Conservation (phyloP, 1,140 invertebrate species). For the Episyrphus balteatus region DNA sequence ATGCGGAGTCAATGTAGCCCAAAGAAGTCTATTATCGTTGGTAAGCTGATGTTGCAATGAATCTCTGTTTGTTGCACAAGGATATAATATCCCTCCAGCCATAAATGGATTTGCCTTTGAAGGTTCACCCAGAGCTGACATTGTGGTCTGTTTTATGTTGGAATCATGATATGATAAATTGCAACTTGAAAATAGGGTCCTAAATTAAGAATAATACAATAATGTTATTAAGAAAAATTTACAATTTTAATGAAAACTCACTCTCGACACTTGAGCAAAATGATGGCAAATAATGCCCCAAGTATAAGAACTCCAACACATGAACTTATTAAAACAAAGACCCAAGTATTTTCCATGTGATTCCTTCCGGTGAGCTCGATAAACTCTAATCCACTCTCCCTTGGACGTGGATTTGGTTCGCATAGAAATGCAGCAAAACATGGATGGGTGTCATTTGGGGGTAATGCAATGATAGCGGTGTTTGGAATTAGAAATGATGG, state of each 20-base stretch:
- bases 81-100: constrained; percentile 31
- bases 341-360: constrained; percentile 65
- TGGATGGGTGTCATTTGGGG: constrained; percentile 43
- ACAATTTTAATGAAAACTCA: constrained; percentile 41
- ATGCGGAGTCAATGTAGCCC: constrained; percentile 70
- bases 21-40: constrained; percentile 49
- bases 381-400: constrained; percentile 53
- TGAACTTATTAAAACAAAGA: constrained; percentile 64
- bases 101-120: constrained; percentile 34
- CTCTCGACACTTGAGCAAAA: constrained; percentile 70
- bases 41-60: constrained; percentile 35
- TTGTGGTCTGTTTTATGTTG: constrained; percentile 31
- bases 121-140: constrained; percentile 27
- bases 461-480: constrained; percentile 24
- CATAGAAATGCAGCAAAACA: constrained; percentile 43
- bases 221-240: background rate
- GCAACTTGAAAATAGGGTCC: constrained; percentile 23
- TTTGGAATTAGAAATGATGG: constrained; percentile 54
- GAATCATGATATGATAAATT: constrained; percentile 28
- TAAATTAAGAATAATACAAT: constrained; percentile 2
- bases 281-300: constrained; percentile 61
- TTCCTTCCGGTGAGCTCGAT: constrained; percentile 63
- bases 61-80: constrained; percentile 27
- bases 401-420: constrained; percentile 38
- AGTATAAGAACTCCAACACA: constrained; percentile 66